Evolutionary conservation across 35 echinoderm and acorn worm genomes (phyloP), one percentile per base, ranked within the genome.

Genomic region (Anneissia japonica): DNA sequence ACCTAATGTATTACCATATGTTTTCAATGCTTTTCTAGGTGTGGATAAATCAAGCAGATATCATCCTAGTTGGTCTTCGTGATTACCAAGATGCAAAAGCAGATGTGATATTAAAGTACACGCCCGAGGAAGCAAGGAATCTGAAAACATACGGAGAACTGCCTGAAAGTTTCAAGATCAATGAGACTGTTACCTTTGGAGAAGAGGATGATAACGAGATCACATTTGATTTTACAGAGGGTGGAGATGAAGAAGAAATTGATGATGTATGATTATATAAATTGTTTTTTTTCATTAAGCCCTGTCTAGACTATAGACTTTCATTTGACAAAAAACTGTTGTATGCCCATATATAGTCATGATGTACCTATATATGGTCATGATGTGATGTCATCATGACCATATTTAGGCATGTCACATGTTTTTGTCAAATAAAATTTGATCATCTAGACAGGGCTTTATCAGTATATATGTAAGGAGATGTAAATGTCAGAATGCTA

Each of bases 61-160:
- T 97, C 85, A 97, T 97, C 37, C 87, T 97, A 30, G 81, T 97
- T 17, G 95, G 95, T 46, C 82, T 97, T n/a, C 84, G 95, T 56
- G 95, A 97, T 51, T 97, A 93, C 86, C 95, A 97, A 88, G 95
- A 97, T 39, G 46, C 86, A 32, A 97, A 97, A 72, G 95, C 95
- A 0, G 95, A 97, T 72, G 95, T 97, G 37, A 97, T 97, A 72
- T 85, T 97, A 32, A 97, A 93, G 39, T 97, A 97, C 81, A 97
- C 87, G 21, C 56, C 88, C 39, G 95, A 97, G 19, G 95, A 97
- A 77, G 95, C 95, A 55, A 81, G 95, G 19, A 93, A 97, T 74
- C 88, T 97, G 0, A 97, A 97, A 51, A 28, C 79, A 12, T 97
- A 93, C 77, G 95, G 95, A 34, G 95, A 97, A 82, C 64, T 97